Percentiles rank a stretch among this genome's conserved stretches.
These are phyloP conservation scores for Cantharis nigra DNA, from an alignment of 2,888 invertebrate genomes.

Conservation along the genomic window DNA sequence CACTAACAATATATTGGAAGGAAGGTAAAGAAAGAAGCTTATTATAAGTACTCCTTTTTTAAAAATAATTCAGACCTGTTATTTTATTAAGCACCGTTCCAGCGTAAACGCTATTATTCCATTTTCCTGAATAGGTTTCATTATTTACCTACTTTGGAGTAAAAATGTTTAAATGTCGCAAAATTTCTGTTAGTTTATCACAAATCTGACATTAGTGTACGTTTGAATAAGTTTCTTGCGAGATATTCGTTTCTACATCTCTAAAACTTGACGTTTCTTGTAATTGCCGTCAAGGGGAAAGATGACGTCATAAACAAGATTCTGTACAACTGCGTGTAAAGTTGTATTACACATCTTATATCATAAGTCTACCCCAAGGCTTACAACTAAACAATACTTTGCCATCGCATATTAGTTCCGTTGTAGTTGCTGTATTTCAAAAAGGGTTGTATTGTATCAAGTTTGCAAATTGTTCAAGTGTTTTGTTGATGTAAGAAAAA, in stretches of 20 bases:
- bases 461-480: neutral
- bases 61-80: neutral
- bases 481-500: neutral
- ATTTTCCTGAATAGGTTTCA: neutral
- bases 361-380: slow-evolving; percentile 21
- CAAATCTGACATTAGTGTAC: slow-evolving; percentile 9
- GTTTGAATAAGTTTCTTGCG: slow-evolving; percentile 19
- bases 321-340: slow-evolving; percentile 17
- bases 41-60: neutral
- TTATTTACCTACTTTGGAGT: neutral
- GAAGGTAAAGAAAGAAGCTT: slow-evolving; percentile 11
- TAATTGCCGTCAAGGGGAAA: slow-evolving; percentile 25
- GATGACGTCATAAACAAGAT: slow-evolving; percentile 18
- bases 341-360: slow-evolving; percentile 19
- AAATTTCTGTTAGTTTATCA: slow-evolving; percentile 10
- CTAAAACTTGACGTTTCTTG: slow-evolving; percentile 26
- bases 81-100: neutral
- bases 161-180: neutral
- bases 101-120: neutral
- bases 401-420: neutral
- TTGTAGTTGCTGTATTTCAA: neutral
- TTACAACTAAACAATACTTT: neutral
- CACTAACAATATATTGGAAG: slow-evolving; percentile 20
- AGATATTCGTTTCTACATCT: slow-evolving; percentile 26
- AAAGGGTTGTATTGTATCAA: neutral